Evolutionary conservation across 2,113 vertebrate species (phyloP).

Genomic region (Hassar affinis): DNA sequence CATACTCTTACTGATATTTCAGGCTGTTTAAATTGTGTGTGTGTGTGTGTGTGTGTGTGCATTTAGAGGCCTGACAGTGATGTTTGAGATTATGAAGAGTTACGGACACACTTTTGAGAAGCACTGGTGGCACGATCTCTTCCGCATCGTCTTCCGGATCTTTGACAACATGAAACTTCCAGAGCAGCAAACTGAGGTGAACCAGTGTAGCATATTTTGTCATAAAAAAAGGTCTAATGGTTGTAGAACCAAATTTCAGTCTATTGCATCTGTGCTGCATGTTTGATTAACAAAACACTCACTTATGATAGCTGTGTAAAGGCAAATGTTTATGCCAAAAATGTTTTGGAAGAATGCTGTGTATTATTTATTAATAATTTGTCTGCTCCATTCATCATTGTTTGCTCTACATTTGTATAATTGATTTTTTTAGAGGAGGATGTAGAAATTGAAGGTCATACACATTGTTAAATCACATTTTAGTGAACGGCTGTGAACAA

Average conservation of each 20-base stretch:
- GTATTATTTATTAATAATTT: background rate
- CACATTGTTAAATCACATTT: background rate
- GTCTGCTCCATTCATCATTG: no score
- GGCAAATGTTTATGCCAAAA: background rate
- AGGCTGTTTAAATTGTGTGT: background rate
- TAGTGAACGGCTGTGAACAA: background rate
- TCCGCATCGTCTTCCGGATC: conserved; percentile 95
- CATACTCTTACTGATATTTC: background rate
- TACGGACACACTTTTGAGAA: conserved; percentile 94
- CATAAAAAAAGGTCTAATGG: background rate
- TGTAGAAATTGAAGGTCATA: background rate
- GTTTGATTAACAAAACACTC: background rate
- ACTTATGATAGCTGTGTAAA: background rate
- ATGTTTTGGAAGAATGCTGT: background rate
- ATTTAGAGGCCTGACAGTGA: conserved; percentile 90
- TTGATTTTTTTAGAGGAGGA: background rate
- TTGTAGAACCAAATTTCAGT: background rate
- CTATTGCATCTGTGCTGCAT: background rate
- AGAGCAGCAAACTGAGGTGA: conserved; percentile 94
- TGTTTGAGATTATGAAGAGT: conserved; percentile 99
- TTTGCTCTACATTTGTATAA: background rate
- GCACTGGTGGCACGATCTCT: conserved; percentile 98
- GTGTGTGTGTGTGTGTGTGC: conserved; percentile 18
- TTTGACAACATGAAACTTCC: conserved; percentile 99
- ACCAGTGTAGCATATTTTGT: background rate